Conservation (phyloP, 2,797 vertebrate species). For the Premnoplex brunnescens region DNA sequence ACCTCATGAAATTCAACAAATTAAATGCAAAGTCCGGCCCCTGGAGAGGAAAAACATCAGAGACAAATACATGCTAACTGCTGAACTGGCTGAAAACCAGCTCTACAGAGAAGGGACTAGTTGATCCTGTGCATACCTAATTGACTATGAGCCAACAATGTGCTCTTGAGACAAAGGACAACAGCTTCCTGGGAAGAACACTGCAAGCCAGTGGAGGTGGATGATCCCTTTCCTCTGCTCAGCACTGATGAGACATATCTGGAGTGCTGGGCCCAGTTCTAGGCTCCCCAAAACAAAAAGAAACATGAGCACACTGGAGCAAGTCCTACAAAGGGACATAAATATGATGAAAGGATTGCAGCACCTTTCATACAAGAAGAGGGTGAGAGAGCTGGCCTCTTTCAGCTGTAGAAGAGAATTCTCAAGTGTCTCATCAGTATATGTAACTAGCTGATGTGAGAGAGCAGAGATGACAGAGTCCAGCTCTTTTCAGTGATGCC, state of each 20-base stretch:
- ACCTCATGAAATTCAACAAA: background rate
- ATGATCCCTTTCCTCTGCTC: too few relatives aligned
- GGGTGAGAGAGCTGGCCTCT: background rate
- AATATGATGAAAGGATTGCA: background rate
- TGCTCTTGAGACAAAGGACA: background rate
- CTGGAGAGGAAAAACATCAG: background rate
- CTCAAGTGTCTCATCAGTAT: background rate
- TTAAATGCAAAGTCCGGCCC: background rate
- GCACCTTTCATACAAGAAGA: background rate
- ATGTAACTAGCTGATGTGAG: background rate
- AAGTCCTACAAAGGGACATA: background rate
- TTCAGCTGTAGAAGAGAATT: background rate
- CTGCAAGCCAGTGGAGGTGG: rapidly evolving
- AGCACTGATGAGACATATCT: background rate
- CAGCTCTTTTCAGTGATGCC: background rate
- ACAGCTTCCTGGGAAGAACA: background rate
- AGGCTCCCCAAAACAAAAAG: background rate
- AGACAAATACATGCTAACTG: background rate
- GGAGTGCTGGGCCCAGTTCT: background rate
- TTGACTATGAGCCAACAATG: background rate
- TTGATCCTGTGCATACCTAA: background rate
- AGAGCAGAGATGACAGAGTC: background rate
- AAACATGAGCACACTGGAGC: background rate
- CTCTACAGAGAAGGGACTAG: background rate
- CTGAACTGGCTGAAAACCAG: background rate